Evolutionary conservation across 2,113 vertebrate genomes (phyloP).

Genomic region (Macheiramphus alcinus): DNA sequence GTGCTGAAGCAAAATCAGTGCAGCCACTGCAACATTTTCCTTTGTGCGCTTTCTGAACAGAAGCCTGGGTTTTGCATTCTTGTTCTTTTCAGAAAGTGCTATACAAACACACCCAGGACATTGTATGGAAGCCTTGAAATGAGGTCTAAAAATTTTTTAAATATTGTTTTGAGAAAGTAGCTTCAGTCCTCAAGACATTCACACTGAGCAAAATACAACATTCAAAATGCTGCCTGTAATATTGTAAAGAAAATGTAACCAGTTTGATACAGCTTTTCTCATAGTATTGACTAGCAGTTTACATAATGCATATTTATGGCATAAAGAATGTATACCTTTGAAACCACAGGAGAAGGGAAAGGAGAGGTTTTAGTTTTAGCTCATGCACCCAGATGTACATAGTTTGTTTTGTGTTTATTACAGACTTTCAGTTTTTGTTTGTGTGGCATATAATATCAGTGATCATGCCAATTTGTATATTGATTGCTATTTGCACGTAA

Average conservation of each 20-base stretch:
- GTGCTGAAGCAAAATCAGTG: not conserved
- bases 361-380: not conserved
- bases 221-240: not conserved
- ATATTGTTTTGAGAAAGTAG: not conserved
- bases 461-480: not conserved
- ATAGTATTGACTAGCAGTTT: not conserved
- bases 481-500: not conserved
- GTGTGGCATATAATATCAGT: not conserved
- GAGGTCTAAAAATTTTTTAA: not conserved
- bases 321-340: not conserved
- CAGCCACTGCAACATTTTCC: not conserved
- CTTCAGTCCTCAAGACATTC: not conserved
- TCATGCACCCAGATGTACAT: not conserved
- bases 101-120: not conserved
- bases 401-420: not conserved
- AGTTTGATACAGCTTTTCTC: not conserved
- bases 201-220: not conserved
- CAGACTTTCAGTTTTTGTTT: not conserved
- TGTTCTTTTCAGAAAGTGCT: not conserved
- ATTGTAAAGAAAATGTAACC: not conserved
- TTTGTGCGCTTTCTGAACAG: not conserved
- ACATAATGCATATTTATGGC: not conserved
- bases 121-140: not conserved
- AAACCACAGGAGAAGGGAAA: not conserved
- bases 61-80: not conserved